Evolutionary conservation across 1,140 invertebrate genomes (phyloP).

Genomic region (Habropoda laboriosa): DNA sequence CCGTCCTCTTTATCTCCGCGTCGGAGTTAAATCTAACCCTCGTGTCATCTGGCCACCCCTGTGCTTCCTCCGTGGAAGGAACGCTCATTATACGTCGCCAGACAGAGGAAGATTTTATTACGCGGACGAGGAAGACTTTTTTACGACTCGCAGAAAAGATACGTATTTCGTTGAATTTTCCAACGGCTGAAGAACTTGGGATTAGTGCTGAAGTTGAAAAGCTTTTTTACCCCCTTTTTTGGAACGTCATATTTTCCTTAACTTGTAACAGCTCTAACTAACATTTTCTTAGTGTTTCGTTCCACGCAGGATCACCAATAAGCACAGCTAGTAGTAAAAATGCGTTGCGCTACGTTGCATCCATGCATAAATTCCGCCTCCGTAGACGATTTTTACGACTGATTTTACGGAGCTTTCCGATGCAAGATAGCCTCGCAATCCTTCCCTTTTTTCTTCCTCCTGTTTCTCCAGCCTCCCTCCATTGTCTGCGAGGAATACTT

Average conservation of each 20-base stretch:
- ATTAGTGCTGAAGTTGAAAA: neutral
- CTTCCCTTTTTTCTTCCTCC: neutral
- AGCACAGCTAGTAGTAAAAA: conserved; percentile 37
- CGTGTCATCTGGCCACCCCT: conserved; percentile 56
- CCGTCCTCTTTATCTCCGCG: conserved; percentile 48
- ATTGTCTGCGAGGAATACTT: conserved; percentile 39
- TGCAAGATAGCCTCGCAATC: neutral
- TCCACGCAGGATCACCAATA: neutral
- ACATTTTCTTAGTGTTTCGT: neutral
- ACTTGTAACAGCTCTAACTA: neutral
- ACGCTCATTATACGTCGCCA: conserved; percentile 55
- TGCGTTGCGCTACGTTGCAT: neutral
- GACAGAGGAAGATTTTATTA: conserved; percentile 62
- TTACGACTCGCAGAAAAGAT: conserved; percentile 2
- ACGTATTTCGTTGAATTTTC: conserved; percentile 29
- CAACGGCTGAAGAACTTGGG: neutral
- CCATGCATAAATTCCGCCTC: conserved; percentile 17
- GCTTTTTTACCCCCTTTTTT: neutral
- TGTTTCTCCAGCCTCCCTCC: conserved; percentile 6
- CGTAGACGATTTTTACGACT: conserved; percentile 58
- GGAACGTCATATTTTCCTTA: neutral
- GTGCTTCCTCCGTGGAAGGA: neutral
- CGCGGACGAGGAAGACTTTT: conserved; percentile 54
- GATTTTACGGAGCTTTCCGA: conserved; percentile 51
- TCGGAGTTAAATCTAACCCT: conserved; percentile 52